Conservation (phyloP, 2,797 vertebrate species). For the Acridotheres tristis region DNA sequence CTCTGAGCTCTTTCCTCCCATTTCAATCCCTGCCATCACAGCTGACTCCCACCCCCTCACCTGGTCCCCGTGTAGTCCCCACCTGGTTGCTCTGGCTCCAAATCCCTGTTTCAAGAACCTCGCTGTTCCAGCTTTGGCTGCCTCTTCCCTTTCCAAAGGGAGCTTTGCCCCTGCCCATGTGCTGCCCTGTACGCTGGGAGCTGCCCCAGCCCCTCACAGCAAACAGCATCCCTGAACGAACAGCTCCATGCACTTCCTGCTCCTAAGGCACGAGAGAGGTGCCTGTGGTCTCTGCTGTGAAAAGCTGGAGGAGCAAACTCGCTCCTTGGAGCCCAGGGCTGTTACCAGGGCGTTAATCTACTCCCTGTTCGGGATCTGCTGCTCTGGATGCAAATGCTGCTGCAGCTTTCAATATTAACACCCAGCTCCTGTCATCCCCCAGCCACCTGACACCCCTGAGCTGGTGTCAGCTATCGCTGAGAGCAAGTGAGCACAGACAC, state of each 20-base stretch:
- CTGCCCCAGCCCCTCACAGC: background rate
- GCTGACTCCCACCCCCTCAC: background rate
- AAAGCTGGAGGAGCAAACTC: background rate
- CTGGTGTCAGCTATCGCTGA: accelerated
- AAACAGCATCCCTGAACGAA: background rate
- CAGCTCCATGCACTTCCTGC: background rate
- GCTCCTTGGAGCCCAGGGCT: background rate
- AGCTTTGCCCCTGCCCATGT: background rate
- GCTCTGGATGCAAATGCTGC: background rate
- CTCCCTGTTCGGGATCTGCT: background rate
- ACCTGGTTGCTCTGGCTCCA: background rate
- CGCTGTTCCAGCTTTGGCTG: background rate
- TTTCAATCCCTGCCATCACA: background rate
- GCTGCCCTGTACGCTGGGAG: background rate
- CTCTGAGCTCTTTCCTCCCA: background rate
- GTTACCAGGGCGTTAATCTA: background rate
- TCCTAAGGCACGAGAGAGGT: background rate
- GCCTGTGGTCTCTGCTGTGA: background rate
- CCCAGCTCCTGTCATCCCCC: background rate
- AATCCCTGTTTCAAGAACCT: background rate
- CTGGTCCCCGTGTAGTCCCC: background rate
- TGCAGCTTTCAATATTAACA: background rate
- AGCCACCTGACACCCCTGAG: background rate
- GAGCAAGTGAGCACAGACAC: background rate
- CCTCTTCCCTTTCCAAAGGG: background rate